Evolutionary conservation across 2,113 vertebrate species (phyloP).

Genomic region (Anoura caudifer): DNA sequence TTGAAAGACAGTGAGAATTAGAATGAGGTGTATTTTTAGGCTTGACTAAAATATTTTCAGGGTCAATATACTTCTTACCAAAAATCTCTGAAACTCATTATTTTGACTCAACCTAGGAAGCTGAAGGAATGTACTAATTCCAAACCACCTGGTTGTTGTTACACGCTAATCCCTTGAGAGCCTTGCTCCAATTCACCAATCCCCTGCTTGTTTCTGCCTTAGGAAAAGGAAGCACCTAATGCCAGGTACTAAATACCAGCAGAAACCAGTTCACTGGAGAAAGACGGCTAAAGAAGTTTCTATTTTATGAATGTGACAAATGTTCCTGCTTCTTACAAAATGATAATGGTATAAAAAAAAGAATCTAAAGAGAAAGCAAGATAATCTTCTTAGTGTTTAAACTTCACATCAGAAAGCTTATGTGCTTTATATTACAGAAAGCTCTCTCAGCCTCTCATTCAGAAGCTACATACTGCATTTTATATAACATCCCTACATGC

Average conservation of each 20-base stretch:
- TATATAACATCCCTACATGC: not conserved
- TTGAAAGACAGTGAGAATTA: slow-evolving; percentile 6
- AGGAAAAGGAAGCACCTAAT: not conserved
- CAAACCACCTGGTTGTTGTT: not conserved
- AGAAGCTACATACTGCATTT: not conserved
- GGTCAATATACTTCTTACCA: not conserved
- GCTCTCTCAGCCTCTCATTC: not conserved
- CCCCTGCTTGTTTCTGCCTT: not conserved
- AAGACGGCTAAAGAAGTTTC: not conserved
- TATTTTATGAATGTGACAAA: not conserved
- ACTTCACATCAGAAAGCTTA: not conserved
- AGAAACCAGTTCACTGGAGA: not conserved
- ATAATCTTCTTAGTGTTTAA: not conserved
- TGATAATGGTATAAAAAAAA: not conserved
- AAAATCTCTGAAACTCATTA: not conserved
- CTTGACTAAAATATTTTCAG: not conserved
- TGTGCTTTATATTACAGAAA: not conserved
- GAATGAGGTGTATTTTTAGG: not conserved
- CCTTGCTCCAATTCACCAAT: not conserved
- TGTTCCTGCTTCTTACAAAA: not conserved
- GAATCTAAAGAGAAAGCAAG: not conserved
- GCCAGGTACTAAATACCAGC: not conserved
- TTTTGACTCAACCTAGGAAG: not conserved
- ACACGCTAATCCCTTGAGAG: not conserved
- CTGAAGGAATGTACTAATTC: not conserved